Evolutionary conservation across 1,140 invertebrate genomes (phyloP).

Genomic region (Microplitis demolitor): DNA sequence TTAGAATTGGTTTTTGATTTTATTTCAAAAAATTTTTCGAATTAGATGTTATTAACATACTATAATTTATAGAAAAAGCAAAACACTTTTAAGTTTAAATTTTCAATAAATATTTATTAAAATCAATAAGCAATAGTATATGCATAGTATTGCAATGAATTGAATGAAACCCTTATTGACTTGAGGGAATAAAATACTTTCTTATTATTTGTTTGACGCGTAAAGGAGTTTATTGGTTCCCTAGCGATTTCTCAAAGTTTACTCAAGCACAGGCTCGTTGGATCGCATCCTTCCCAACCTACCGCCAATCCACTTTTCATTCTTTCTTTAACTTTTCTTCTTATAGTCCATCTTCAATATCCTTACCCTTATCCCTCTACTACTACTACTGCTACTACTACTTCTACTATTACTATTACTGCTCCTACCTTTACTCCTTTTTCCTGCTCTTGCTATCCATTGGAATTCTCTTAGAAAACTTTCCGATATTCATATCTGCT

Average conservation of each 20-base stretch:
- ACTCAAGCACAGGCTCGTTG: background rate
- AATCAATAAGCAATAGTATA: too few species aligned
- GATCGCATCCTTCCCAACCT: constrained; percentile 3
- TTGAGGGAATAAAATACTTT: constrained; percentile 16
- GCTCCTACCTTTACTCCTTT: background rate
- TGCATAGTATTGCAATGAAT: background rate
- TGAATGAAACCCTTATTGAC: background rate
- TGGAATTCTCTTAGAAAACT: constrained; percentile 57
- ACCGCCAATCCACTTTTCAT: background rate
- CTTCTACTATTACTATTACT: background rate
- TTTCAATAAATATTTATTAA: too few species aligned
- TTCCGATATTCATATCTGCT: constrained; percentile 59
- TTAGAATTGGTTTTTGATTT: too few species aligned
- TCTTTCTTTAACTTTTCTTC: background rate
- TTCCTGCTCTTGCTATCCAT: constrained; percentile 29
- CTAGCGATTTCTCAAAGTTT: constrained; percentile 51
- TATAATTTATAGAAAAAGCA: too few species aligned
- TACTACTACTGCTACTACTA: background rate
- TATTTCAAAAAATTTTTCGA: too few species aligned
- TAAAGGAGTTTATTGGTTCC: constrained; percentile 49
- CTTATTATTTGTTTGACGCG: constrained; percentile 46
- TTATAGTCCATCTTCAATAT: background rate
- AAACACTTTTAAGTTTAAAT: too few species aligned
- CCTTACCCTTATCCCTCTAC: background rate
- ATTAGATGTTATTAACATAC: too few species aligned